Evolutionary conservation across 2,888 invertebrate species (phyloP), one percentile per base, ranked within the genome.

Genomic region (Hydropsyche betteni): DNA sequence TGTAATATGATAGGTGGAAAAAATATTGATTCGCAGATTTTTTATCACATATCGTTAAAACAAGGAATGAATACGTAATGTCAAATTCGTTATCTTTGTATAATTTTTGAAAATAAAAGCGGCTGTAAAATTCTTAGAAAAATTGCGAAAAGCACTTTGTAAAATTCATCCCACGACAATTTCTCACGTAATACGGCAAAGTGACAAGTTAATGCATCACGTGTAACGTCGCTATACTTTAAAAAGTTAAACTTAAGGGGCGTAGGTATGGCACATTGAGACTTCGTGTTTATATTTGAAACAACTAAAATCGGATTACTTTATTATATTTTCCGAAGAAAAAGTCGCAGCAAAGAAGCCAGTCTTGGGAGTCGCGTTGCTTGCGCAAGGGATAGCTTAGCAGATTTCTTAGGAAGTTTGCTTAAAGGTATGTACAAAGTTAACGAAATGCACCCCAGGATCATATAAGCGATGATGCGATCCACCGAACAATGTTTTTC

Each of bases 111-210:
- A 61, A 33, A 61, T 61, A 61, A 16, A 61, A 55, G 12, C 14
- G 55, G 24, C 61, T 4, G 33, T 10, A 33, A 24, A 16, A 12
- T 36, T 36, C 34, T 36, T 64, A 36, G 36, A 36, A 64, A 64
- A 33, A 64, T 64, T 64, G 64, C 64, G 34, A 64, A 64, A 64
- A 64, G 64, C 64, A 64, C 64, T 64, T n/a, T 64, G 36, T 10
- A n/a, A 64, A 64, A 64, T 64, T 64, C 36, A 64, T 34, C 64
- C 14, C 64, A 64, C 64, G 64, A 34, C 64, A 64, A 64, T 64
- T 64, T 64, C 34, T 64, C 64, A 64, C 64, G 64, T 64, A 64
- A 64, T 64, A 12, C 61, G 36, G n/a, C 64, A 64, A 64, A 64
- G 64, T 64, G 64, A 64, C 64, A 64, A 64, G 64, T 64, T 64